Evolutionary conservation across 2,888 invertebrate species (phyloP), one percentile per base, ranked within the genome.

Genomic region (Mythimna ferrago): DNA sequence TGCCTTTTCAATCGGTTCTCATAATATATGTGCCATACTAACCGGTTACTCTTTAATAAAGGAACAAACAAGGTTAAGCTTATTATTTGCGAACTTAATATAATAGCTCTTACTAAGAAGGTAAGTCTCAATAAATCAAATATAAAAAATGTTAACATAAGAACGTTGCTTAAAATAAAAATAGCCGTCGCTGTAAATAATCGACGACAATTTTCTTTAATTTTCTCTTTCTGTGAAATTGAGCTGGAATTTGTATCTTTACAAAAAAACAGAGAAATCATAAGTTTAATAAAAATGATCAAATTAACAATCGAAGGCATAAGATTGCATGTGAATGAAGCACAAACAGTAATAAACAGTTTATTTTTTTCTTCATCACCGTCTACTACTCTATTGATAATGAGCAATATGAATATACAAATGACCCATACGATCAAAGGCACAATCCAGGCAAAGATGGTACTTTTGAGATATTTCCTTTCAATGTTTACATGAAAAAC

Each of bases 121-220:
- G 51, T 41, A 9, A 75, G 10, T 0, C 44, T 35, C 32, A 76
- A 76, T 16, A 63, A 0, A 32, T 73, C 73, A 79, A 67, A 73
- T 32, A 79, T 44, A 21, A 73, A 26, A 32, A 57, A 63, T 0
- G 69, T 63, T 6, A 63, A 58, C 9, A 76, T 44, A n/a, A 76
- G 16, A 3, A 77, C 16, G 7, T 77, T 69, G 21, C 76, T 64
- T 11, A 77, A 64, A 51, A 76, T 19, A 48, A 76, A 76, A 19
- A 77, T 64, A 0, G 63, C 53, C 10, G n/a, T 60, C 0, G 70
- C 78, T 21, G 58, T 6, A 2, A n/a, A 60, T 5, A 77, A 44
- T 4, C 78, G 78, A 6, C 53, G 53, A 7, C 35, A 48, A 58
- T 32, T 58, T 19, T 58, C 58, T 58, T 58, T 58, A 0, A 32